Percentiles rank a stretch among this genome's conserved stretches.
Evolutionary conservation across 2,113 vertebrate species (phyloP).

Genomic region (Ammodytes marinus): DNA sequence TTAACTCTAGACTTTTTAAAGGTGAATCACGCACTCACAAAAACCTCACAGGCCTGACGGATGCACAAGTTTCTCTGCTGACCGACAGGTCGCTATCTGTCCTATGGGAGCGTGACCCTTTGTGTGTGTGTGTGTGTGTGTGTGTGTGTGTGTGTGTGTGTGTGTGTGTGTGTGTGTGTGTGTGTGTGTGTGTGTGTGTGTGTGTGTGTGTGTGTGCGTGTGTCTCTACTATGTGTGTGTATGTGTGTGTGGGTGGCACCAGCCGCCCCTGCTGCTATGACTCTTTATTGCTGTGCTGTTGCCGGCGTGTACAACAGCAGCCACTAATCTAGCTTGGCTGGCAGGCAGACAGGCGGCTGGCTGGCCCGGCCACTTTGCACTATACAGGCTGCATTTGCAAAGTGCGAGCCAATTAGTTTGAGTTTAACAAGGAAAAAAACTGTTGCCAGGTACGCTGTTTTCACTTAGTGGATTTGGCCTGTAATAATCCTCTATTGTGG

Average conservation of each 20-base stretch:
- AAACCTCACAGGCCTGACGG: slow-evolving; percentile 17
- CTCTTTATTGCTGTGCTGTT: slow-evolving; percentile 73
- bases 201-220: slow-evolving; percentile 20
- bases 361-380: slow-evolving; percentile 60
- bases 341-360: slow-evolving; percentile 71
- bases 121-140: slow-evolving; percentile 19
- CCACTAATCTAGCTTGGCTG: slow-evolving; percentile 73
- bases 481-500: slow-evolving; percentile 46
- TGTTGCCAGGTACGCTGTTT: slow-evolving; percentile 61
- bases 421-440: slow-evolving; percentile 69
- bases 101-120: slow-evolving; percentile 34
- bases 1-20: not conserved
- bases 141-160: slow-evolving; percentile 19
- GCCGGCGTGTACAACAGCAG: slow-evolving; percentile 69
- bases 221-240: slow-evolving; percentile 14
- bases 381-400: slow-evolving; percentile 39
- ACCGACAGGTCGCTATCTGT: slow-evolving; percentile 50
- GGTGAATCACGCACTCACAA: not conserved
- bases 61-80: slow-evolving; percentile 25
- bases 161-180: slow-evolving; percentile 30
- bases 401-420: slow-evolving; percentile 69
- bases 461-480: slow-evolving; percentile 30
- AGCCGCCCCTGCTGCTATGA: slow-evolving; percentile 48
- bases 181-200: slow-evolving; percentile 21
- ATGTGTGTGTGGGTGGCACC: slow-evolving; percentile 57